Evolutionary conservation across 2,113 vertebrate genomes (phyloP).

Genomic region (Lampris megalopsis): DNA sequence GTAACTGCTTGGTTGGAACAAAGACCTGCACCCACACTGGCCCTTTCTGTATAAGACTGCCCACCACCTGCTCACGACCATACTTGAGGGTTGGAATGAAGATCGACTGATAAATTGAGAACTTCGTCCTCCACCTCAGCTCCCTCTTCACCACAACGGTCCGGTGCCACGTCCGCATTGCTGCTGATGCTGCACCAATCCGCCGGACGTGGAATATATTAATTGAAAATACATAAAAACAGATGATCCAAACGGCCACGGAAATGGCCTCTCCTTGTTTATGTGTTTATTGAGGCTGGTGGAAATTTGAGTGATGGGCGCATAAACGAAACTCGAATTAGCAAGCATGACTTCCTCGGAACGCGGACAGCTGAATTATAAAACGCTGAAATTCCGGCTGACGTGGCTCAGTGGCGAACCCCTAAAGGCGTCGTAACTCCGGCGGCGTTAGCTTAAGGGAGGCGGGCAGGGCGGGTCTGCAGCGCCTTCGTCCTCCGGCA

Average conservation of each 20-base stretch:
- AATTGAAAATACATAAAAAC: not conserved
- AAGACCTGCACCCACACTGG: too few species aligned
- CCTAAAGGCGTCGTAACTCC: slow-evolving; percentile 57
- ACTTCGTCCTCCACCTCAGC: too few species aligned
- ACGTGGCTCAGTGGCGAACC: slow-evolving; percentile 64
- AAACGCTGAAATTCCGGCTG: slow-evolving; percentile 16
- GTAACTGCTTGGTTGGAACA: too few species aligned
- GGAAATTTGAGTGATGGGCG: not conserved
- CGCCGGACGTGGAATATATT: too few species aligned
- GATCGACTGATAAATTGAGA: too few species aligned
- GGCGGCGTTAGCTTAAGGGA: slow-evolving; percentile 50
- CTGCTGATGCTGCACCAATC: too few species aligned
- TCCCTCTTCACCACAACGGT: too few species aligned
- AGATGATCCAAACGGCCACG: not conserved
- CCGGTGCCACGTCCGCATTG: too few species aligned
- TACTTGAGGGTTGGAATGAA: too few species aligned
- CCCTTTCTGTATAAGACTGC: too few species aligned
- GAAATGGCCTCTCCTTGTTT: slow-evolving; percentile 26
- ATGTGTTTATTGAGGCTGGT: not conserved
- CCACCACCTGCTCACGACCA: too few species aligned
- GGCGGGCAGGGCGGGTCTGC: slow-evolving; percentile 32
- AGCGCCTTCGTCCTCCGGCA: slow-evolving; percentile 34
- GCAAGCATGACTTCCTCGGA: slow-evolving; percentile 15
- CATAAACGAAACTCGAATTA: slow-evolving; percentile 15
- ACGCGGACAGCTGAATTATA: slow-evolving; percentile 48